A percentile compares a stretch with the other conserved stretches of the same genome.
These are phyloP conservation scores for Apomyelois bistriatella DNA, from an alignment of 2,888 invertebrate genomes.

Conservation along the genomic window DNA sequence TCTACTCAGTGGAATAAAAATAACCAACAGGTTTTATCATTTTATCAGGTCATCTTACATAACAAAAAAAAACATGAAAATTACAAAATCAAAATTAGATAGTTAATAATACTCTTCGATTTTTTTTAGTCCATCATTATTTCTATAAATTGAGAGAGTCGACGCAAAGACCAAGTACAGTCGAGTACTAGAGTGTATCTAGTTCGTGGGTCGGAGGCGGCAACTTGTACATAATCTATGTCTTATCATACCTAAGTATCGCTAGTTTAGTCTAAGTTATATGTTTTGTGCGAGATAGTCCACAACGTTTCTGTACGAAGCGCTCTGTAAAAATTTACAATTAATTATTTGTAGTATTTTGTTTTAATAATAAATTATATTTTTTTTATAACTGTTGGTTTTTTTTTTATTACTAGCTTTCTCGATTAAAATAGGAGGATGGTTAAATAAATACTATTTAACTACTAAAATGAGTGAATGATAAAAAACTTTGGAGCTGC, in stretches of 20 bases:
- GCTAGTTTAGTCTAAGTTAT: conserved; percentile 58
- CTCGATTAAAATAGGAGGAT: no score
- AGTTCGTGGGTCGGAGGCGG: conserved; percentile 43
- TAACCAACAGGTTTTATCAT: no score
- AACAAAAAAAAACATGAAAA: no score
- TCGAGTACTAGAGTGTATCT: conserved; percentile 40
- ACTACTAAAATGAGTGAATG: no score
- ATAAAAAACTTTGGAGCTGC: no score
- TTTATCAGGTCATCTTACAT: no score
- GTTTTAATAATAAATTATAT: conserved; percentile 78
- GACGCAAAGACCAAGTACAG: conserved; percentile 29
- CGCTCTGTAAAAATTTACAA: conserved; percentile 57
- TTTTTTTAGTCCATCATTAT: no score
- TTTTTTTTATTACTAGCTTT: not conserved
- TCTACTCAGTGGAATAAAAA: no score
- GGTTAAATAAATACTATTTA: no score
- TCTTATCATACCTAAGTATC: conserved; percentile 68
- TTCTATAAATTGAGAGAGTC: not conserved
- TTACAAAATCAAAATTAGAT: no score
- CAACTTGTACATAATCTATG: conserved; percentile 61
- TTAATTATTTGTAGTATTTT: conserved; percentile 69
- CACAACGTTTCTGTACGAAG: conserved; percentile 32
- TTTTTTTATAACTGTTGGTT: conserved; percentile 50
- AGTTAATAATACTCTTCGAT: no score
- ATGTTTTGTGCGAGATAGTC: conserved; percentile 51